phyloP scores from a whole-genome alignment of 30 jellyfish, hydroid and myxozoan species.

The Turritopsis dohrnii region DNA sequence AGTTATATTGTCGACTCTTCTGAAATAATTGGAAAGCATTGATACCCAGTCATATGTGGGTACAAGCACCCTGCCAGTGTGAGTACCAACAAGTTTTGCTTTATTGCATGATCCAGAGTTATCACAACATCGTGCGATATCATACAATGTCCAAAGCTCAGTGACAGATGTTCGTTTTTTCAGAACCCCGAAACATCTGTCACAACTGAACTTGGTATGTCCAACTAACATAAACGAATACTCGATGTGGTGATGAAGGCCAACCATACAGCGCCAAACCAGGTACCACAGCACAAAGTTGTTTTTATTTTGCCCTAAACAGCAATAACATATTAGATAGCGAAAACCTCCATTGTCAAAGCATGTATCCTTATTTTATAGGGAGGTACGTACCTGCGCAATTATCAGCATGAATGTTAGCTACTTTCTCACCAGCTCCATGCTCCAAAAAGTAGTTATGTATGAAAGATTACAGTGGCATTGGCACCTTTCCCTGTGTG shows the following conservation, averaged over 20 bases:
- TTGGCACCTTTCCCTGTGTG: constrained; percentile 22
- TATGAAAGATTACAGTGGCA: constrained; percentile 7
- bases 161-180: background rate
- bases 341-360: background rate
- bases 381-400: constrained; percentile 1
- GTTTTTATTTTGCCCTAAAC: background rate
- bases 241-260: background rate
- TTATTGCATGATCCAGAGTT: background rate
- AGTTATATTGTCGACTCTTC: background rate
- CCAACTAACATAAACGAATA: background rate
- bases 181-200: background rate
- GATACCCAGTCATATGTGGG: background rate
- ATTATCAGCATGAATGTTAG: constrained; percentile 11
- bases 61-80: background rate
- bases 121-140: background rate
- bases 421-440: constrained; percentile 4
- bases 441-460: background rate
- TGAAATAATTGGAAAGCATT: background rate
- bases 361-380: background rate
- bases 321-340: background rate
- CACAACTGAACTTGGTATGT: background rate
- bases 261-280: background rate
- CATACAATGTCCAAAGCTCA: background rate
- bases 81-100: background rate
- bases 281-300: background rate